Conservation (phyloP, 1,140 invertebrate genomes). For the Dinoponera quadriceps region DNA sequence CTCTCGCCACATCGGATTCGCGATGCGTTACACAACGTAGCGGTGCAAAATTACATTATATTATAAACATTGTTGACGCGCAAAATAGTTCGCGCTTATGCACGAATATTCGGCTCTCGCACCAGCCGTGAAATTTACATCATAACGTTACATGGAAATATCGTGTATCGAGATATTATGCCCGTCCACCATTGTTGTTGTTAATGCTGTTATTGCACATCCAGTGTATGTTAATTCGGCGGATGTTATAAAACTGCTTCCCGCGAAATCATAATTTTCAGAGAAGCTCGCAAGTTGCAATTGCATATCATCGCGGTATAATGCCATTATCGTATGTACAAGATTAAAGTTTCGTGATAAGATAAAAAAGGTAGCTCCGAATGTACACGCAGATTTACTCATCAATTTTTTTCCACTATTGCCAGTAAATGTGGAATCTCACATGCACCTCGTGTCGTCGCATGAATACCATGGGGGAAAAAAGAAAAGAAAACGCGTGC, state of each 20-base stretch:
- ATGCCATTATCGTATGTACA: conserved; percentile 2
- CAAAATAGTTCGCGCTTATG: conserved; percentile 15
- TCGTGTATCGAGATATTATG: conserved; percentile 34
- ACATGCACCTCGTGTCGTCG: not conserved
- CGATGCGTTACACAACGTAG: conserved; percentile 15
- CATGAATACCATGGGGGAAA: not conserved
- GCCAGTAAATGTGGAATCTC: conserved; percentile 7
- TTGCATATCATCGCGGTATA: conserved; percentile 36
- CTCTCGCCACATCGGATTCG: not conserved
- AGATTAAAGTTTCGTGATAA: conserved; percentile 41
- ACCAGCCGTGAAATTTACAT: conserved; percentile 14
- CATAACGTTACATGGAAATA: conserved; percentile 34
- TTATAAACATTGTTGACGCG: conserved; percentile 48
- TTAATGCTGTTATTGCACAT: conserved; percentile 3
- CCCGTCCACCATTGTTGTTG: not conserved
- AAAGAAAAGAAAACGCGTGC: too few species aligned
- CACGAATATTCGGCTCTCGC: not conserved
- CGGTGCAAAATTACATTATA: conserved; percentile 36
- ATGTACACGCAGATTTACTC: conserved; percentile 9
- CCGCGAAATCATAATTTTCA: not conserved
- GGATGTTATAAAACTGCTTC: not conserved
- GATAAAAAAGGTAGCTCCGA: not conserved
- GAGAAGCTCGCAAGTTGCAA: conserved; percentile 11
- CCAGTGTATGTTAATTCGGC: conserved; percentile 15
- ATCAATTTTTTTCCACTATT: conserved; percentile 44